A percentile compares a stretch with the other conserved stretches of the same genome.
Conservation (phyloP, 1,140 invertebrate genomes). For the Diorhabda carinulata region DNA sequence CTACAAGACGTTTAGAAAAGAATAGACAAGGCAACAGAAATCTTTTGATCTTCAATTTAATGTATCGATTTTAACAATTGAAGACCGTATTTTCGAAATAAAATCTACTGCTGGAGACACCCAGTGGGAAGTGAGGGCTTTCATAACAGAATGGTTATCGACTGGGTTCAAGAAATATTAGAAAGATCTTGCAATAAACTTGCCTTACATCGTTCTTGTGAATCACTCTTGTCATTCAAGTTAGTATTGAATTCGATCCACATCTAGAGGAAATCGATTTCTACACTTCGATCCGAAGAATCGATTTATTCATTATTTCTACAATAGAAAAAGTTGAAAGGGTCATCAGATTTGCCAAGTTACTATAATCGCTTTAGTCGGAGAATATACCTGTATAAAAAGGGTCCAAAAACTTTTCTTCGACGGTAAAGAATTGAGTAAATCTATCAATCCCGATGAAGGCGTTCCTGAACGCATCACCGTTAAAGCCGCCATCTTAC, state of each 20-base stretch:
- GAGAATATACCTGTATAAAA: slow-evolving; percentile 97
- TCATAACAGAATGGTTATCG: slow-evolving; percentile 91
- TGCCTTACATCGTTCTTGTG: slow-evolving; percentile 84
- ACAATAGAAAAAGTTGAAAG: slow-evolving; percentile 96
- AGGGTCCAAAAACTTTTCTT: slow-evolving; percentile 97
- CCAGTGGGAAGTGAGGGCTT: slow-evolving; percentile 98
- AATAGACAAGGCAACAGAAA: slow-evolving; percentile 84
- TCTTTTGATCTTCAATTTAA: slow-evolving; percentile 90
- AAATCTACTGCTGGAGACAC: slow-evolving; percentile 97
- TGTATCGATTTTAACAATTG: slow-evolving; percentile 92
- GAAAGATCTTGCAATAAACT: slow-evolving; percentile 88
- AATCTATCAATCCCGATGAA: slow-evolving; percentile 95
- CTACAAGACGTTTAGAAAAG: slow-evolving; percentile 77
- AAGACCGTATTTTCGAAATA: slow-evolving; percentile 94
- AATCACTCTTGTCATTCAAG: slow-evolving; percentile 89
- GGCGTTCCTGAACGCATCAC: slow-evolving; percentile 88
- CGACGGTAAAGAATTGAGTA: slow-evolving; percentile 97
- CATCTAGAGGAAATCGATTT: slow-evolving; percentile 94
- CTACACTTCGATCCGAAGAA: slow-evolving; percentile 90
- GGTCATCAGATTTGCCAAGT: slow-evolving; percentile 86
- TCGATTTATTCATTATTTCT: slow-evolving; percentile 82
- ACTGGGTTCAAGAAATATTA: slow-evolving; percentile 97
- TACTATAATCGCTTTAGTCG: slow-evolving; percentile 97
- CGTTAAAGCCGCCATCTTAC: slow-evolving; percentile 88
- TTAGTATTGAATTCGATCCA: slow-evolving; percentile 92